Conservation (phyloP, 1,140 invertebrate genomes). For the Bombus impatiens region DNA sequence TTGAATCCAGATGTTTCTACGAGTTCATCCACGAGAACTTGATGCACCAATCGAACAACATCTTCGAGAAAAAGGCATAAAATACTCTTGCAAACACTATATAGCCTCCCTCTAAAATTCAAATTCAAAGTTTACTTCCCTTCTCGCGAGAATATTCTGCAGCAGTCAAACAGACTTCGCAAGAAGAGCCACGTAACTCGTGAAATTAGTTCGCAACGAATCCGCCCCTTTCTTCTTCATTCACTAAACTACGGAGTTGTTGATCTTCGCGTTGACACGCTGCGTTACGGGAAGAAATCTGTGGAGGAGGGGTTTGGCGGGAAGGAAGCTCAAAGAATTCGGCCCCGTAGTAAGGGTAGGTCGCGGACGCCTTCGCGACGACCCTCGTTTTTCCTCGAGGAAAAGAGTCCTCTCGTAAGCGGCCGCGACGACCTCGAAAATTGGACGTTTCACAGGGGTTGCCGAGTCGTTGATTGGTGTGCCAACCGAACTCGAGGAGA, state of each 20-base stretch:
- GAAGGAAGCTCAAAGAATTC: conserved; percentile 71
- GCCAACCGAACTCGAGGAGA: conserved; percentile 48
- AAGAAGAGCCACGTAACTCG: background rate
- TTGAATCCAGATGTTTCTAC: too few species aligned
- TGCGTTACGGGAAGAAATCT: conserved; percentile 59
- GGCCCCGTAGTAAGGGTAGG: conserved; percentile 77
- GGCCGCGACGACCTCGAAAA: conserved; percentile 15
- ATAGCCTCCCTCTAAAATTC: background rate
- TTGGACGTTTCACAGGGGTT: conserved; percentile 42
- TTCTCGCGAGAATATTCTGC: background rate
- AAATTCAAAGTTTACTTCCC: background rate
- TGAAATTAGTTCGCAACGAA: conserved; percentile 3
- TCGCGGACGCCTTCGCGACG: conserved; percentile 74
- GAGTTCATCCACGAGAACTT: too few species aligned
- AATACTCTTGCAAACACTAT: background rate
- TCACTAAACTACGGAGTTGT: conserved; percentile 58
- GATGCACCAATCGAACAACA: too few species aligned
- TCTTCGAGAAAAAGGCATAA: background rate
- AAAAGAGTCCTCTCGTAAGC: conserved; percentile 65
- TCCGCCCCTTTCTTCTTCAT: conserved; percentile 28
- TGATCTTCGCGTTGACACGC: conserved; percentile 27
- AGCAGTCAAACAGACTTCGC: background rate
- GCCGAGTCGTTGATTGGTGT: conserved; percentile 45
- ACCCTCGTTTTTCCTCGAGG: conserved; percentile 77
- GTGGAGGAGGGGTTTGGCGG: conserved; percentile 45